Conservation (phyloP, 2,888 invertebrate species). For the Athalia rosae region DNA sequence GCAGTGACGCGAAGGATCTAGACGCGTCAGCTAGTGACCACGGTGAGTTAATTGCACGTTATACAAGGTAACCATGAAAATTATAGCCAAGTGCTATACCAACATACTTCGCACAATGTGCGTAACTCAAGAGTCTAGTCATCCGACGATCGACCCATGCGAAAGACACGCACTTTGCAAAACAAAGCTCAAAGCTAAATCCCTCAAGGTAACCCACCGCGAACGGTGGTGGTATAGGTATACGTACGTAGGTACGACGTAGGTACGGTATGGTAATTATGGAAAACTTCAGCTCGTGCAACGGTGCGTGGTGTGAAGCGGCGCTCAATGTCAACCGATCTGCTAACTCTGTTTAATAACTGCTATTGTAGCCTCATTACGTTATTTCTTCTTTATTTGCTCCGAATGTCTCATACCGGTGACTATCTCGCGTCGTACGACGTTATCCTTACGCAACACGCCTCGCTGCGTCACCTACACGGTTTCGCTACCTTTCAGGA, state of each 20-base stretch:
- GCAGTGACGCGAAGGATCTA: slow-evolving; percentile 57
- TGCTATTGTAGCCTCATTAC: slow-evolving; percentile 21
- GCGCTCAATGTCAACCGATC: slow-evolving; percentile 39
- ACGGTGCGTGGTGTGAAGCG: slow-evolving; percentile 15
- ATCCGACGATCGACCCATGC: neutral
- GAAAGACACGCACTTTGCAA: slow-evolving; percentile 18
- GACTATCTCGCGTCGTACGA: slow-evolving; percentile 16
- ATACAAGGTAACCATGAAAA: slow-evolving; percentile 20
- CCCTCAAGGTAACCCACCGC: slow-evolving; percentile 16
- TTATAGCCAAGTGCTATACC: neutral
- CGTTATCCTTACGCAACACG: slow-evolving; percentile 9
- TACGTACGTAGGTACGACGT: too few relatives aligned
- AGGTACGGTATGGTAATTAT: too few relatives aligned
- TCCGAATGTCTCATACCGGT: slow-evolving; percentile 25
- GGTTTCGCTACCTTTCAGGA: neutral
- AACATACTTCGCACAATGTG: neutral
- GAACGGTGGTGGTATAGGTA: neutral
- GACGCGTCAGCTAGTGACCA: slow-evolving; percentile 62
- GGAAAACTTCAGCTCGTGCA: slow-evolving; percentile 1
- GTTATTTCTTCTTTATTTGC: slow-evolving; percentile 14
- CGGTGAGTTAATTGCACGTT: slow-evolving; percentile 55
- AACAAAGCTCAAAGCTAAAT: slow-evolving; percentile 11
- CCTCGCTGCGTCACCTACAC: slow-evolving; percentile 19
- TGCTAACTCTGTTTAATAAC: slow-evolving; percentile 35
- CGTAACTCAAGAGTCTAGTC: slow-evolving; percentile 8